phyloP scores from a whole-genome alignment of 2,113 vertebrate genomes.

The Cyrtonyx montezumae region DNA sequence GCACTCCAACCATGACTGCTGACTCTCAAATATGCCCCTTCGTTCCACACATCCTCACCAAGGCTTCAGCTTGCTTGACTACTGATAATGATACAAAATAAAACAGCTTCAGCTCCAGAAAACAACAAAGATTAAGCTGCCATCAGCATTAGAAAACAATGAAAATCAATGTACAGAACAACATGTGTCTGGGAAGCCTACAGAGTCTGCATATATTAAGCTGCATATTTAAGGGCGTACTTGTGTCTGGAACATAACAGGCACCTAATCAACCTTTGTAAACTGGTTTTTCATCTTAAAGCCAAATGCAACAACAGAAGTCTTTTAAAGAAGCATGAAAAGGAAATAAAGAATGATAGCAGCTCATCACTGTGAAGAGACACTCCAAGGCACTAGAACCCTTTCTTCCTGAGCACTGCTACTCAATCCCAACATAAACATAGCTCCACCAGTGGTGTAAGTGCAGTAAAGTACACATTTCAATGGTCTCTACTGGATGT shows the following conservation, averaged over 20 bases:
- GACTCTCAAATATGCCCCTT: background rate
- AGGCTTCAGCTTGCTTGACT: background rate
- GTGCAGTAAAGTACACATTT: background rate
- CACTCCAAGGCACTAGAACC: background rate
- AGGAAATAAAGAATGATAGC: slow-evolving; percentile 20
- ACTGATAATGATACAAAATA: slow-evolving; percentile 7
- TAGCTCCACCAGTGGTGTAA: background rate
- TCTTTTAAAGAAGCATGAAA: slow-evolving; percentile 35
- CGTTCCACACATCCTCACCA: background rate
- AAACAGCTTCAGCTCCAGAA: slow-evolving; percentile 2
- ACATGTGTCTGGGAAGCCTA: background rate
- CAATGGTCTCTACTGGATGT: background rate
- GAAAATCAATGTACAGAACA: background rate
- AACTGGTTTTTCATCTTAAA: slow-evolving; percentile 53
- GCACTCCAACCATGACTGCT: slow-evolving; percentile 7
- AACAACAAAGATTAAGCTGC: slow-evolving; percentile 12
- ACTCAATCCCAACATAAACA: background rate
- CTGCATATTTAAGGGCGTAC: slow-evolving; percentile 21
- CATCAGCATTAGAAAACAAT: slow-evolving; percentile 20
- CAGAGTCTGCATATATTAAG: slow-evolving; percentile 28
- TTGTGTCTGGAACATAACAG: slow-evolving; percentile 49
- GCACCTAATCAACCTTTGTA: slow-evolving; percentile 48
- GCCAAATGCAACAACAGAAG: slow-evolving; percentile 46
- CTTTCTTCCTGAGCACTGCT: background rate
- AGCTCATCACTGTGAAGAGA: background rate